A percentile compares a stretch with the other conserved stretches of the same genome.
phyloP scores from a whole-genome alignment of 2,113 vertebrate genomes.

The Ciconia boyciana region DNA sequence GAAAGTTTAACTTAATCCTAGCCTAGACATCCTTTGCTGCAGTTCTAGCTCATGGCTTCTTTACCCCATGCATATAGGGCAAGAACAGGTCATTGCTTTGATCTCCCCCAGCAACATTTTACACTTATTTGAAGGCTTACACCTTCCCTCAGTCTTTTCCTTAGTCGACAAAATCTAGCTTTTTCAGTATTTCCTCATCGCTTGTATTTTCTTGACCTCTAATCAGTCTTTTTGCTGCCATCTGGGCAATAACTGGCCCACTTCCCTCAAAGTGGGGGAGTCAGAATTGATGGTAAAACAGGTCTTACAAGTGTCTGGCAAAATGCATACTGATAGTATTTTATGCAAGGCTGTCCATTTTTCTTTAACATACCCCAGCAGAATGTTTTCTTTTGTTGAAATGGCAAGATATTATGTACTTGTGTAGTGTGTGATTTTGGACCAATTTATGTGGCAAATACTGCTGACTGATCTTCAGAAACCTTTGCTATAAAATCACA shows the following conservation, averaged over 20 bases:
- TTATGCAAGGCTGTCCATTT: background rate
- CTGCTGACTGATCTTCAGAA: background rate
- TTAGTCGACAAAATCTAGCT: background rate
- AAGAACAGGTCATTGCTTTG: background rate
- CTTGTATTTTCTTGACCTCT: background rate
- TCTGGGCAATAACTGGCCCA: background rate
- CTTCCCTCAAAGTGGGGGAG: background rate
- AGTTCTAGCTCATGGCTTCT: background rate
- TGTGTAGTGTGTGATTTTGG: background rate
- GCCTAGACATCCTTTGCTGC: background rate
- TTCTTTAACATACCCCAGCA: background rate
- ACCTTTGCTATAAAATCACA: background rate
- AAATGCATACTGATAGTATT: background rate
- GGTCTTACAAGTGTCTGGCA: background rate
- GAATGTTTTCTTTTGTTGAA: background rate
- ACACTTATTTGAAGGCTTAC: background rate
- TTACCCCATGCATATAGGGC: fast-evolving
- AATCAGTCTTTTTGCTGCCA: background rate
- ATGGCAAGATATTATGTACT: background rate
- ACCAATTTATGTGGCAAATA: background rate
- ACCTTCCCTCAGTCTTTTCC: background rate
- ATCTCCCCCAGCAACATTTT: background rate
- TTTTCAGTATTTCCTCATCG: background rate
- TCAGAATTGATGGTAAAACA: background rate
- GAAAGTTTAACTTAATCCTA: background rate